Percentiles rank a stretch among this genome's conserved stretches.
These are phyloP conservation scores for Platyscapa corneri DNA, from an alignment of 1,140 invertebrate species.

Conservation along the genomic window DNA sequence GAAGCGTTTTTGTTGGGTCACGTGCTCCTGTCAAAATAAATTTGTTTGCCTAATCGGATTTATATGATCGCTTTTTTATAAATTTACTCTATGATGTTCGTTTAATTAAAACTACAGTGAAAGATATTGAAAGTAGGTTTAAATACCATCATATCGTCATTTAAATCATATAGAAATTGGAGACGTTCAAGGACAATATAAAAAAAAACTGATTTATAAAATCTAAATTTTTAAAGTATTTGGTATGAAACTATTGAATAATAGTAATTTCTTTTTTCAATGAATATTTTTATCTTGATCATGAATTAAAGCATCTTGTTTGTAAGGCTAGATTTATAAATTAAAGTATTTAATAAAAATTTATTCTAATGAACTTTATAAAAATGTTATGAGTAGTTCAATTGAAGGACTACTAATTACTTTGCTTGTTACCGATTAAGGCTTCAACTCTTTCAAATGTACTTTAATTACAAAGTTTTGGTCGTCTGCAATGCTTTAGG, in stretches of 20 bases:
- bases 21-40: constrained; percentile 71
- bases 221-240: no score
- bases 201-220: no score
- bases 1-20: constrained; percentile 70
- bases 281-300: not conserved
- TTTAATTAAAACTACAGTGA: constrained; percentile 19
- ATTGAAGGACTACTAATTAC: constrained; percentile 68
- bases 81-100: not conserved
- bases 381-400: constrained; percentile 72
- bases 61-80: constrained; percentile 57
- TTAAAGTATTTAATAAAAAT: not conserved
- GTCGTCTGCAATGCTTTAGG: constrained; percentile 49
- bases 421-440: constrained; percentile 54
- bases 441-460: constrained; percentile 45
- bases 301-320: not conserved
- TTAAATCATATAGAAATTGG: no score
- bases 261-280: not conserved
- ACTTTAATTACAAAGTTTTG: constrained; percentile 70
- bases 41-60: constrained; percentile 67
- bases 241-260: not conserved
- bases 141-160: not conserved
- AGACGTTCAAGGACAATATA: no score
- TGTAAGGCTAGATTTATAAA: not conserved
- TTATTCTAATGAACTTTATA: constrained; percentile 61
- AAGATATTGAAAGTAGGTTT: not conserved